These are phyloP conservation scores for Neoaliturus tenellus DNA, from an alignment of 2,888 invertebrate species.

Conservation along the genomic window DNA sequence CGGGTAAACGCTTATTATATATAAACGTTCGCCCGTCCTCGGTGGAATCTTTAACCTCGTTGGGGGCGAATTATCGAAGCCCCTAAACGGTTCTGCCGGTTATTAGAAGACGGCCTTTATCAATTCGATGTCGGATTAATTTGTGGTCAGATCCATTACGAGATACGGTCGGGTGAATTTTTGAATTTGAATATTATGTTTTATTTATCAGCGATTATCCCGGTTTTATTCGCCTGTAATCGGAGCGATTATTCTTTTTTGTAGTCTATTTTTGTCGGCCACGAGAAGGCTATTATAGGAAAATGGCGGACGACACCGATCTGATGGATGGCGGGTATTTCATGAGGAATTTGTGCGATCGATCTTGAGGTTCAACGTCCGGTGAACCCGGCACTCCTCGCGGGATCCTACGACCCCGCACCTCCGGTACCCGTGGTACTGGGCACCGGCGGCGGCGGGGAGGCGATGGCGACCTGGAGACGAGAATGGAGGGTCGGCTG, in stretches of 20 bases:
- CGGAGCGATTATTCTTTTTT: slow-evolving; percentile 39
- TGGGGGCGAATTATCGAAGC: slow-evolving; percentile 35
- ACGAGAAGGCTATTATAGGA: slow-evolving; percentile 34
- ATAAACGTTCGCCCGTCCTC: slow-evolving; percentile 53
- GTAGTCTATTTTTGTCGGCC: slow-evolving; percentile 39
- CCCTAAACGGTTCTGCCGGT: slow-evolving; percentile 20
- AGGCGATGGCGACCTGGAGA: background rate
- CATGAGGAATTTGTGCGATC: slow-evolving; percentile 41
- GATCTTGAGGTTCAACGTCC: slow-evolving; percentile 13
- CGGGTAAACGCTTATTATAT: slow-evolving; percentile 55
- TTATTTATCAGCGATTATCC: slow-evolving; percentile 45
- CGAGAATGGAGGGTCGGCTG: too few species aligned
- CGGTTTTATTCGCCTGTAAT: slow-evolving; percentile 42
- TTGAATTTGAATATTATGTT: slow-evolving; percentile 50
- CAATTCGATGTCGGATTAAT: slow-evolving; percentile 46
- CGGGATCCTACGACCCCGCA: too few species aligned
- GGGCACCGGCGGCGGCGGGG: background rate
- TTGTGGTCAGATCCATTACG: slow-evolving; percentile 38
- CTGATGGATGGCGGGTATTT: slow-evolving; percentile 29
- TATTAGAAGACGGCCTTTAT: slow-evolving; percentile 36
- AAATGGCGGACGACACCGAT: slow-evolving; percentile 42
- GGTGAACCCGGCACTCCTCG: background rate
- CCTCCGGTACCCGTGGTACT: background rate
- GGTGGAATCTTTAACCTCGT: slow-evolving; percentile 49
- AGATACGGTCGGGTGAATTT: slow-evolving; percentile 20